Evolutionary conservation across 2,797 vertebrate genomes (phyloP).

Genomic region (Melopsittacus undulatus): DNA sequence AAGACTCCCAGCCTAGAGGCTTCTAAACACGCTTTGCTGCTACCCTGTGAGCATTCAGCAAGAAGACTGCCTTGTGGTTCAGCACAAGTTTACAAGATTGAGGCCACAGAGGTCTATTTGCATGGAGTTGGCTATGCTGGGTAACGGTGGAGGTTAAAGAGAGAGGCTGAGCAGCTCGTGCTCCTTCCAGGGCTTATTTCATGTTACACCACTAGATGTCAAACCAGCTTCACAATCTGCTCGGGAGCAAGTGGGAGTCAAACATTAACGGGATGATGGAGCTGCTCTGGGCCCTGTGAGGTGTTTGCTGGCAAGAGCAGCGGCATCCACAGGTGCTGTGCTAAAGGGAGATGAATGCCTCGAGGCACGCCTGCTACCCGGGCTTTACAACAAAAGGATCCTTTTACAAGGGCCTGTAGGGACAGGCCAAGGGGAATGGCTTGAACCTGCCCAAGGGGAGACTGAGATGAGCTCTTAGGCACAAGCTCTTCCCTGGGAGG

Average conservation of each 20-base stretch:
- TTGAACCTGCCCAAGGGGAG: not conserved
- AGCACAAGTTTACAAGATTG: accelerated
- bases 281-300: not conserved
- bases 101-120: not conserved
- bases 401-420: not conserved
- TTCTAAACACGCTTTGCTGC: not conserved
- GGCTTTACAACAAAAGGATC: not conserved
- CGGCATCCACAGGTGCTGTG: not conserved
- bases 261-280: not conserved
- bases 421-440: not conserved
- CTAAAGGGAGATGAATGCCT: not conserved
- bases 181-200: not conserved
- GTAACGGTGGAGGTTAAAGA: not conserved
- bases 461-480: not conserved
- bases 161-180: not conserved
- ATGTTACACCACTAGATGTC: slow-evolving; percentile 39
- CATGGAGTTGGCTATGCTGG: not conserved
- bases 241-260: accelerated
- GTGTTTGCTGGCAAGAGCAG: not conserved
- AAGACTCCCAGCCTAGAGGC: not conserved
- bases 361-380: not conserved
- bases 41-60: not conserved
- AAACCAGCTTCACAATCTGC: not conserved
- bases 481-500: not conserved
- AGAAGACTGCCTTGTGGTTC: not conserved